phyloP scores from a whole-genome alignment of 53 echinoderm and acorn worm species.

The Paelopatides confundens region DNA sequence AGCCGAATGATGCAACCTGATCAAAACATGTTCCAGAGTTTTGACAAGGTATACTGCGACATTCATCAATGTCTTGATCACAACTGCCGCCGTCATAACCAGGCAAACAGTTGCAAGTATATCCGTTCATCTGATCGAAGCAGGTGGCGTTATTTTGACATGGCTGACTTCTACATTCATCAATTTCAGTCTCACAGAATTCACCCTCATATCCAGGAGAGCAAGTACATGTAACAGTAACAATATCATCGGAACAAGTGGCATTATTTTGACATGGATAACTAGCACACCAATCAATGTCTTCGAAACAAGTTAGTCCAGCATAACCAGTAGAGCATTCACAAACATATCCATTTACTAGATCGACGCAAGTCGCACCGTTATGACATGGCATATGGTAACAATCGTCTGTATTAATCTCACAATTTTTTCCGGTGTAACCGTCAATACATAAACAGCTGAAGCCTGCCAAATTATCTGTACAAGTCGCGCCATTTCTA shows the following conservation, averaged over 20 bases:
- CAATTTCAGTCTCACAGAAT: conserved; percentile 46
- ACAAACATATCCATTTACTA: conserved; percentile 60
- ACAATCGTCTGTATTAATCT: conserved; percentile 67
- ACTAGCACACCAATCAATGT: conserved; percentile 45
- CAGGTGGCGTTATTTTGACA: conserved; percentile 59
- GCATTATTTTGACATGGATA: conserved; percentile 12
- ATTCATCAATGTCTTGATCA: conserved; percentile 58
- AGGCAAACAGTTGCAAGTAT: conserved; percentile 16
- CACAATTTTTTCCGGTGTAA: conserved; percentile 38
- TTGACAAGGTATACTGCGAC: conserved; percentile 54
- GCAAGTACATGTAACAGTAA: conserved; percentile 23
- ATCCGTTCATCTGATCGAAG: conserved; percentile 46
- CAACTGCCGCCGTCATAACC: conserved; percentile 50
- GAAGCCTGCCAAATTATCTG: conserved; percentile 14
- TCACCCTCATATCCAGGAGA: conserved; percentile 48
- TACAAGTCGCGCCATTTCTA: background rate
- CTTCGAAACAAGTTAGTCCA: conserved; percentile 35
- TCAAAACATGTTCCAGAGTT: conserved; percentile 58
- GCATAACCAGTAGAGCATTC: conserved; percentile 55
- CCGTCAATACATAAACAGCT: conserved; percentile 57
- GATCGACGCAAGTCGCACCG: conserved; percentile 58
- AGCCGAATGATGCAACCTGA: conserved; percentile 39
- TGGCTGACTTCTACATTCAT: conserved; percentile 44
- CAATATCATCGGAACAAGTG: conserved; percentile 23
- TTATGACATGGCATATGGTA: conserved; percentile 54